phyloP scores from a whole-genome alignment of 2,797 vertebrate species.

The Sparidentex hasta region DNA sequence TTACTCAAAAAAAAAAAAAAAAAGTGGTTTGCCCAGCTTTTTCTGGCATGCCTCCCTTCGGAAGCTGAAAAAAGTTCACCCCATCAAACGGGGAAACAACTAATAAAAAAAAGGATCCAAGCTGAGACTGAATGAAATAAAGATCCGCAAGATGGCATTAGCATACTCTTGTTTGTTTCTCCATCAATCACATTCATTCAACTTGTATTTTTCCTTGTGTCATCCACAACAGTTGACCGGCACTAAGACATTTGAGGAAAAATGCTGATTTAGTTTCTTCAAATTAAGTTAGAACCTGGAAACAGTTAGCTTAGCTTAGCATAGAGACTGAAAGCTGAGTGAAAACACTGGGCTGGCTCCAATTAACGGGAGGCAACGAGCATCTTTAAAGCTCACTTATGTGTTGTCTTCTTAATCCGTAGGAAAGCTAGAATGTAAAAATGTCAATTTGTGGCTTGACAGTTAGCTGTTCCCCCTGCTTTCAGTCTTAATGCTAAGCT shows the following conservation, averaged over 20 bases:
- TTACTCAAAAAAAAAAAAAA: constrained; percentile 3
- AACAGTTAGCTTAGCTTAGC: constrained; percentile 8
- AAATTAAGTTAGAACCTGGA: neutral
- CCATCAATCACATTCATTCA: too few relatives aligned
- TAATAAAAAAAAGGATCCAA: neutral
- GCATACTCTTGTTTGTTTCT: neutral
- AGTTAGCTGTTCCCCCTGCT: neutral
- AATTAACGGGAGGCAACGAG: neutral
- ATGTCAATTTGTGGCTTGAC: too few relatives aligned
- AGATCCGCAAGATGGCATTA: neutral
- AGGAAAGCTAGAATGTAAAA: neutral
- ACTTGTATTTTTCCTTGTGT: too few relatives aligned
- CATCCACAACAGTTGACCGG: too few relatives aligned
- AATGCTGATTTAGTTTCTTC: neutral
- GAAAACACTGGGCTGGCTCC: neutral
- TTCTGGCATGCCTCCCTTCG: neutral
- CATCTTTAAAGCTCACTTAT: neutral
- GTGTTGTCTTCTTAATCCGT: neutral
- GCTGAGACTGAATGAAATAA: neutral
- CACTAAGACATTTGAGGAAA: neutral
- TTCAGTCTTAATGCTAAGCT: constrained; percentile 8
- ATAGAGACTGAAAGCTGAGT: neutral
- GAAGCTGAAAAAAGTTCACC: neutral
- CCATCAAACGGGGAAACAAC: neutral
- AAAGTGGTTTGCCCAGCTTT: accelerated